Evolutionary conservation across 1,140 invertebrate genomes (phyloP).

Genomic region (Helicorthomorpha holstii): DNA sequence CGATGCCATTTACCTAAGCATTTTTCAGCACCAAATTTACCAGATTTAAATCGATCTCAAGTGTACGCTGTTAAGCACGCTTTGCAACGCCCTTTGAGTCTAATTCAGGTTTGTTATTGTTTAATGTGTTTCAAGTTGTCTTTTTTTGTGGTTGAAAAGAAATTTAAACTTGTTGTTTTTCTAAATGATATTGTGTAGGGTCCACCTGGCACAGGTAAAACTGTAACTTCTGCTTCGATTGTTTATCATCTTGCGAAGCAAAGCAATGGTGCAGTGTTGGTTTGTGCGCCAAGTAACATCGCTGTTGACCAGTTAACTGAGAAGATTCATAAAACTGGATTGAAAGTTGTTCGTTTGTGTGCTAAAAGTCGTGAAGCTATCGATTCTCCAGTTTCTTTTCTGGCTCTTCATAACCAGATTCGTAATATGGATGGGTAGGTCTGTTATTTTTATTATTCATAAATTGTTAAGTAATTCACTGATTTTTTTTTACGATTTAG

Average conservation of each 20-base stretch:
- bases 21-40: conserved; percentile 90
- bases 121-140: too few relatives aligned
- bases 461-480: conserved; percentile 27
- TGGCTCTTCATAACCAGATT: conserved; percentile 95
- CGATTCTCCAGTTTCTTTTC: conserved; percentile 91
- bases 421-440: conserved; percentile 62
- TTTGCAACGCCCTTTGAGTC: conserved; percentile 81
- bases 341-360: conserved; percentile 85
- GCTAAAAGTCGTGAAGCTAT: conserved; percentile 97
- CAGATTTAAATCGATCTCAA: conserved; percentile 92
- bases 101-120: conserved; percentile 96
- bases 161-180: too few relatives aligned
- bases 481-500: conserved; percentile 15
- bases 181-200: conserved; percentile 24
- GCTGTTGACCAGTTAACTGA: conserved; percentile 98
- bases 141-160: too few relatives aligned
- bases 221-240: conserved; percentile 97
- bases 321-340: conserved; percentile 92
- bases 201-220: conserved; percentile 89
- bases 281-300: conserved; percentile 97
- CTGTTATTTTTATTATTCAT: conserved; percentile 1
- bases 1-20: conserved; percentile 82
- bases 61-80: conserved; percentile 99
- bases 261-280: conserved; percentile 75
- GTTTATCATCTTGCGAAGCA: conserved; percentile 96